Evolutionary conservation across 1,140 invertebrate genomes (phyloP), one percentile per base, ranked within the genome.

Genomic region (Rhagoletis pomonella): DNA sequence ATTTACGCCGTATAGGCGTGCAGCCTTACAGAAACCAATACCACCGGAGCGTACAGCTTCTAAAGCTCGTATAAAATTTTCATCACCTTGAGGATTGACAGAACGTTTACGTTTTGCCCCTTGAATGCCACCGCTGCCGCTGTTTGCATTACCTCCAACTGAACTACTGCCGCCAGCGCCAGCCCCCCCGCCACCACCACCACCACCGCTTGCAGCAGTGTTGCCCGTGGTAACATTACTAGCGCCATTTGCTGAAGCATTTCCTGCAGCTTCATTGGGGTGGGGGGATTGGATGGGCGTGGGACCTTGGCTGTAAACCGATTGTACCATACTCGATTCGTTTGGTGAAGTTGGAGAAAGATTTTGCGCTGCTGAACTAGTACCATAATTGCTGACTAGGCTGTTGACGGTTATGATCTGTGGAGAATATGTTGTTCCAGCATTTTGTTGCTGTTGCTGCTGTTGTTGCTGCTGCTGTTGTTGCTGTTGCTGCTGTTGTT

Each of bases 1-100:
- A 93, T 97, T 97, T 1, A 97, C 96, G 17, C 96, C 96, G 91
- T 96, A 97, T 92, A 97, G 95, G 62, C 96, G 94, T 0, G 96
- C 97, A 7, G 96, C 96, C 89, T 97, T 97, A 92, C 96, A 97
- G 92, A 97, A 97, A 1, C 97, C 97, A 88, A 97, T 97, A 29
- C 96, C 96, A n/a, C 96, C 96, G 88, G 95, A 95, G 19, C 96
- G 94, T 0, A 97, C 96, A 1, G 96, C 96, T 90, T 97, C 96
- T 29, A 97, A 93, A 0, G 97, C 97, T 9, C 95, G 93, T 85
- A 96, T 95, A 91, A 97, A 97, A 91, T 96, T 97, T 90, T 97
- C 96, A 89, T 97, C 96, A 1, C 95, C 95, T 90, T 96, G 96
- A 0, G 96, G 96, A 92, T 97, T 96, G 7, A 95, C 94, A 58